Base-by-base conservation (phyloP, 2,888 invertebrate genomes). In the Strigamia maritima region DNA sequence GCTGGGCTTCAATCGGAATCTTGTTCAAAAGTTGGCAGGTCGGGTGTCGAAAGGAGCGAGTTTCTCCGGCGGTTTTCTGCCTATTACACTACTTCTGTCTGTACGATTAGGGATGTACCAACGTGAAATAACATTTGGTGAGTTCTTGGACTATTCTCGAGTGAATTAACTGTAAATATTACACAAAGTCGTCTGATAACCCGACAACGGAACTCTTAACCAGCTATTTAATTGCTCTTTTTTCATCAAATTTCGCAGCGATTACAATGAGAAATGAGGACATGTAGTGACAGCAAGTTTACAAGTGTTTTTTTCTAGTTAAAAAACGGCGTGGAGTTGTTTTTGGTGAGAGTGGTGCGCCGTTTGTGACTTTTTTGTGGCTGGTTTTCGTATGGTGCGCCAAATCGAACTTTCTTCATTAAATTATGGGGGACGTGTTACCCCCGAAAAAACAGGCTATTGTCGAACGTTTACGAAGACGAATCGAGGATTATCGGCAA, bases 401-500 rank as follows among this genome's bases (percentile, higher is more conserved):
- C 60, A 65, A 65, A 65, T 19, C 60, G 60, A 65, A 65, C 60
- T 65, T 65, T 10, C 19, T 75, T 38, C 35, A 75, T 19, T 31
- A 75, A 35, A 75, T 31, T 40, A 87, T 87, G 87, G 87, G 87
- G 85, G 87, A 87, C 84, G 85, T 86, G 81, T 82, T 85, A 81
- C 84, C 86, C 84, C 87, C 86, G 80, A 87, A 86, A 83, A 83
- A 85, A 81, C 84, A 85, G 83, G 93, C 93, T 85, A 93, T 94
- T 85, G 92, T 96, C 84, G 95, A 95, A 86, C 90, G 94, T 82
- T 88, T 94, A 79, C 88, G 90, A 81, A 90, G 95, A 81, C 91
- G 97, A 84, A 92, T 97, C 86, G 95, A 95, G 85, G 91, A 90
- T 83, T 97, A 97, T 87, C 90, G 96, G 79, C 90, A 92, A 77